phyloP scores from a whole-genome alignment of 2,888 invertebrate genomes.

The Cantharis nigra region DNA sequence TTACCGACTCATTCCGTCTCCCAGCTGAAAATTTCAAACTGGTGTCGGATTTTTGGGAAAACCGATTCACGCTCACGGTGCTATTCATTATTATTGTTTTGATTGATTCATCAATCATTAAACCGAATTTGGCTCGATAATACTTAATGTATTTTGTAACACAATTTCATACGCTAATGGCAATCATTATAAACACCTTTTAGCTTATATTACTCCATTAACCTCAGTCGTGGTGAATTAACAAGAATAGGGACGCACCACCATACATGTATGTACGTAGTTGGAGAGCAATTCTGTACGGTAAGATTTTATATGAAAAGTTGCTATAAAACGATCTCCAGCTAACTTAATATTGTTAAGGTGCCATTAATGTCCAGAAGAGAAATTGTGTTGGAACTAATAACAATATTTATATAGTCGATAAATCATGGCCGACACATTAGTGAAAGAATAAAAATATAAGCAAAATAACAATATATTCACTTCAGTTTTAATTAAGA shows the following conservation, averaged over 20 bases:
- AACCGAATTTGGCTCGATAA: not conserved
- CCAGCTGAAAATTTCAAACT: not conserved
- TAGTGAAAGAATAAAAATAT: not conserved
- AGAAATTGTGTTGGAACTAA: not conserved
- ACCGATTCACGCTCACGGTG: not conserved
- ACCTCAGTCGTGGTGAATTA: not conserved
- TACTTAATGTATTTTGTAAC: not conserved
- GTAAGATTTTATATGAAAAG: not conserved
- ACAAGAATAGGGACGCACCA: not conserved
- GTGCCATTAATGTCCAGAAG: not conserved
- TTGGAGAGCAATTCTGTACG: not conserved
- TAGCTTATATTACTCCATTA: not conserved
- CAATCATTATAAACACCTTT: not conserved
- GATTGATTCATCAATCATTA: not conserved
- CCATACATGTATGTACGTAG: not conserved
- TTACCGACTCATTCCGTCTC: not conserved
- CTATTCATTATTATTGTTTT: not conserved
- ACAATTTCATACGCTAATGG: not conserved
- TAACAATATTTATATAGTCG: not conserved
- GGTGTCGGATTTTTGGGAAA: not conserved
- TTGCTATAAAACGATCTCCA: not conserved
- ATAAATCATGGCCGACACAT: not conserved
- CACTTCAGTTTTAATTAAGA: not conserved
- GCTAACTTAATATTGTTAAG: not conserved
- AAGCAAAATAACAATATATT: not conserved